phyloP scores from a whole-genome alignment of 2,888 invertebrate species.

The Rambutsinella grinnellia region DNA sequence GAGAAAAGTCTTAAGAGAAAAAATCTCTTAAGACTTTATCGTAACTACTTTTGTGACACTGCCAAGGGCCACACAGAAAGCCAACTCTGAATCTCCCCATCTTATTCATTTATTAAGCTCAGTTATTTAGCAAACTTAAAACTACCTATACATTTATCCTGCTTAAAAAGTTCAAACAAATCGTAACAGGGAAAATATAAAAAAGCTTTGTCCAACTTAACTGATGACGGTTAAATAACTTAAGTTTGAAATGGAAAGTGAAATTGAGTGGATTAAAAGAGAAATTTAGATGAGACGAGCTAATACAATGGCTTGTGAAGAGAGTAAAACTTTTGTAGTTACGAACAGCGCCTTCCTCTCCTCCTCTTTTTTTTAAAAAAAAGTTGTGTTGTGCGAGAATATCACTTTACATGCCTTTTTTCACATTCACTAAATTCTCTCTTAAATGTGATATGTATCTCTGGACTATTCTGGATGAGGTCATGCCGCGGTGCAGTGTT shows the following conservation, averaged over 20 bases:
- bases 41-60: no score
- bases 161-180: conserved; percentile 13
- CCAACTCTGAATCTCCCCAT: no score
- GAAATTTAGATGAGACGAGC: conserved; percentile 42
- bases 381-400: conserved; percentile 41
- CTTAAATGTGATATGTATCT: no score
- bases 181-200: conserved; percentile 15
- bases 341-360: neutral
- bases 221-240: conserved; percentile 44
- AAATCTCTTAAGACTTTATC: no score
- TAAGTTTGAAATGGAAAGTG: conserved; percentile 45
- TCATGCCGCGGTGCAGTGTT: no score
- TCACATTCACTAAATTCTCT: no score
- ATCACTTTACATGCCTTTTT: conserved; percentile 29
- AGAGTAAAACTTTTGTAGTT: conserved; percentile 34
- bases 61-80: no score
- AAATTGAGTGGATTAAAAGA: conserved; percentile 56
- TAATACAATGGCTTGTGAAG: conserved; percentile 25
- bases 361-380: conserved; percentile 16
- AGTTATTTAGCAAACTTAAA: no score
- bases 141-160: no score
- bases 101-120: no score
- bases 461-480: no score
- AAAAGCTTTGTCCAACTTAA: conserved; percentile 11
- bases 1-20: no score